phyloP scores from a whole-genome alignment of 2,113 vertebrate species.

The Strix aluco region DNA sequence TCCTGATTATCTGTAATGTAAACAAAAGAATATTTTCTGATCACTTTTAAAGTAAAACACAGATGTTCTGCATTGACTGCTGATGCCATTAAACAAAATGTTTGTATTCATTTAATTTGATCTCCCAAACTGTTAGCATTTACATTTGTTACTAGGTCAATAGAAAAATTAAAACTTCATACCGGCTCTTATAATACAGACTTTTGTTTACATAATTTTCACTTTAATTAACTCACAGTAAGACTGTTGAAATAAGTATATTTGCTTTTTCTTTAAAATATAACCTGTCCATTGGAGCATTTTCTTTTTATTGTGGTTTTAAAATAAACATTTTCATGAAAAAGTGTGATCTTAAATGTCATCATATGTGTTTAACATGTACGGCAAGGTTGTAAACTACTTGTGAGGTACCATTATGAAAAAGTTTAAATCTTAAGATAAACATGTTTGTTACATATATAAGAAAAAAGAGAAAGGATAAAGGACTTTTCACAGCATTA shows the following conservation, averaged over 20 bases:
- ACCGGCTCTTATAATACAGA: not conserved
- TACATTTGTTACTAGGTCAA: constrained; percentile 64
- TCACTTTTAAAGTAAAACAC: constrained; percentile 69
- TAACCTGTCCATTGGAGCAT: not conserved
- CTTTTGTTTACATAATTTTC: constrained; percentile 46
- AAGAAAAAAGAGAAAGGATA: not conserved
- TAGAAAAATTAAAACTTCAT: constrained; percentile 56
- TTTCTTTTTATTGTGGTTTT: constrained; percentile 28
- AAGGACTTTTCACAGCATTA: not conserved
- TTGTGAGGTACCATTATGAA: not conserved
- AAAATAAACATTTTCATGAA: constrained; percentile 48
- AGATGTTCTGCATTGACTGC: constrained; percentile 66
- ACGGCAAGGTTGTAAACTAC: not conserved
- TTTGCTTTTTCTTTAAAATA: constrained; percentile 53
- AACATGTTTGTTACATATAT: not conserved
- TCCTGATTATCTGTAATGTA: constrained; percentile 75
- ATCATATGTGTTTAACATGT: not conserved
- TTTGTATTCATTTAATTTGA: constrained; percentile 75
- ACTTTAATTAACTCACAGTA: constrained; percentile 49
- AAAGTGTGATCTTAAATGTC: not conserved
- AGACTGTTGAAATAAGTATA: constrained; percentile 44
- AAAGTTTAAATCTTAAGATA: not conserved
- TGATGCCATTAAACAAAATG: constrained; percentile 70
- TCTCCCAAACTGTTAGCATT: constrained; percentile 61
- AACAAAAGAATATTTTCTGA: constrained; percentile 78